Percentiles rank a stretch among this genome's conserved stretches.
Evolutionary conservation across 2,797 vertebrate species (phyloP).

Genomic region (Lagorchestes hirsutus): DNA sequence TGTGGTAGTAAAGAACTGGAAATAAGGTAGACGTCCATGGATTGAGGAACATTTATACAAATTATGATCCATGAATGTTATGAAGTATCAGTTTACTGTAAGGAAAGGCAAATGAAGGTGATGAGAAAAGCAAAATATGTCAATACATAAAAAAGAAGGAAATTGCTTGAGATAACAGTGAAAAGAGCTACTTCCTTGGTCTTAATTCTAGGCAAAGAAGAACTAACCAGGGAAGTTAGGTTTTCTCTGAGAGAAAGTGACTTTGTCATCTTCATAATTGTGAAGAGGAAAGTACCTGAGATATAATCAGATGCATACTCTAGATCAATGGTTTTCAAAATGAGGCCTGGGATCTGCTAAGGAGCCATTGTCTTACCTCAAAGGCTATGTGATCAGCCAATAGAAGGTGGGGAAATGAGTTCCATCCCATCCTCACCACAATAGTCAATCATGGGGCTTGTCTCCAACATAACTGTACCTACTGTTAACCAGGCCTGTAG

Average conservation of each 20-base stretch:
- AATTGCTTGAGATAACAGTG: background rate
- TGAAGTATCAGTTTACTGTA: no score
- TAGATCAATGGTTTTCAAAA: background rate
- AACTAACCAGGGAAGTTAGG: background rate
- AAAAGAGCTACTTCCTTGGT: background rate
- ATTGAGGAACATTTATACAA: background rate
- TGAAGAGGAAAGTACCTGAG: background rate
- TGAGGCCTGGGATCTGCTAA: background rate
- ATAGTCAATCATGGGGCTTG: background rate
- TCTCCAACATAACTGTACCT: background rate
- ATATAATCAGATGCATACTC: background rate
- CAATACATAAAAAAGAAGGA: background rate
- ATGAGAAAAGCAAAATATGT: background rate
- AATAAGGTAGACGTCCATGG: background rate
- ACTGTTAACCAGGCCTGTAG: background rate
- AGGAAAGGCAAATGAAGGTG: background rate
- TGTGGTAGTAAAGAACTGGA: background rate
- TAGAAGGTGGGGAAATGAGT: background rate
- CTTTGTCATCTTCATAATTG: background rate
- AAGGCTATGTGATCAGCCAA: background rate
- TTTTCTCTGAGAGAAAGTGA: background rate
- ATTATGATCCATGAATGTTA: background rate
- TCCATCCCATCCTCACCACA: background rate
- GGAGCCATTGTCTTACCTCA: background rate
- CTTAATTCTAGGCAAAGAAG: background rate